Evolutionary conservation across 2,113 vertebrate genomes (phyloP).

Genomic region (Nanorana parkeri): DNA sequence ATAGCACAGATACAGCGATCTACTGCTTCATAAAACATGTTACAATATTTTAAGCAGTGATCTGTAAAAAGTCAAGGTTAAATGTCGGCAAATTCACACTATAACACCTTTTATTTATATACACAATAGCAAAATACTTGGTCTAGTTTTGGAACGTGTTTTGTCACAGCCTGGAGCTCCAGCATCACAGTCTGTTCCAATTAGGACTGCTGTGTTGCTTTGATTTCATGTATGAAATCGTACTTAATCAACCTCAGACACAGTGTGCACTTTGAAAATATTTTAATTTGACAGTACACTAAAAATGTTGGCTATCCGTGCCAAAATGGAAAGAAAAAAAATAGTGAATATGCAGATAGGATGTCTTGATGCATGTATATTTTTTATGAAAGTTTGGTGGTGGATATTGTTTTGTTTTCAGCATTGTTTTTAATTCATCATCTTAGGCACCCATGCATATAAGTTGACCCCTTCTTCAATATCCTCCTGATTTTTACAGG

Average conservation of each 20-base stretch:
- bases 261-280: not conserved
- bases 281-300: not conserved
- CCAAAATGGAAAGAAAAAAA: not conserved
- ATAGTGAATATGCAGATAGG: too few relatives aligned
- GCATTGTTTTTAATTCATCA: too few relatives aligned
- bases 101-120: conserved; percentile 64
- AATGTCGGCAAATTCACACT: conserved; percentile 37
- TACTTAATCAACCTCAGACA: conserved; percentile 5
- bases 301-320: not conserved
- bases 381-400: too few relatives aligned
- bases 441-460: too few relatives aligned
- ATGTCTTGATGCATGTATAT: too few relatives aligned
- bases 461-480: too few relatives aligned
- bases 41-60: conserved; percentile 36
- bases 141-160: conserved; percentile 58
- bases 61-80: conserved; percentile 47
- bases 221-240: conserved; percentile 48
- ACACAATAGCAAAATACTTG: conserved; percentile 49
- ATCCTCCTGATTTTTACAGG: too few relatives aligned
- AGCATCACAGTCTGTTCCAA: conserved; percentile 63
- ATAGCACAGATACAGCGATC: not conserved
- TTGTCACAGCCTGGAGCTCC: conserved; percentile 65
- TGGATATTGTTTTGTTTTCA: too few relatives aligned
- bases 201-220: conserved; percentile 54
- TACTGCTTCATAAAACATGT: not conserved